Conservation (phyloP, 2,888 invertebrate genomes). For the Meliscaeva auricollis region DNA sequence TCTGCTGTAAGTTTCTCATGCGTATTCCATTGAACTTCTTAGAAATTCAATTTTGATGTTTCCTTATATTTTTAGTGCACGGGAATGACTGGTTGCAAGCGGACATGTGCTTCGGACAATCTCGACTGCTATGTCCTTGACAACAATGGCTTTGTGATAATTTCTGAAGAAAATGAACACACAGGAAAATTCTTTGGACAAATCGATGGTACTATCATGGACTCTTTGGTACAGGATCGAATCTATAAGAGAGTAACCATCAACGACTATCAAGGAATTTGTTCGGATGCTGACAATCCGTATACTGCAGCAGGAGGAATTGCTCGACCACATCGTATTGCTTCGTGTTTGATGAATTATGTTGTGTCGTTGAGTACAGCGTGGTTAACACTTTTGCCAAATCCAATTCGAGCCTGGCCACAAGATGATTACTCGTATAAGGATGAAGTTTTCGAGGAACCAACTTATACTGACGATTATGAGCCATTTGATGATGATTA, state of each 20-base stretch:
- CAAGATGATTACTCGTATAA: slow-evolving; percentile 82
- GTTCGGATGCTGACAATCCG: slow-evolving; percentile 88
- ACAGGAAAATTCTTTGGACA: slow-evolving; percentile 97
- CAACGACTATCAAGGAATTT: slow-evolving; percentile 95
- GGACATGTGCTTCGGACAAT: slow-evolving; percentile 94
- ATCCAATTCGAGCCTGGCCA: slow-evolving; percentile 82
- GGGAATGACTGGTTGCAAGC: slow-evolving; percentile 89
- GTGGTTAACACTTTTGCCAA: slow-evolving; percentile 82
- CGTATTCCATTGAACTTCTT: background rate
- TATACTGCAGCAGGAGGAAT: slow-evolving; percentile 83
- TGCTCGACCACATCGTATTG: slow-evolving; percentile 79
- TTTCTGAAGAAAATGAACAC: slow-evolving; percentile 93
- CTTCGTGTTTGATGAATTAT: slow-evolving; percentile 82
- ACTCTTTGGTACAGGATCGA: slow-evolving; percentile 94
- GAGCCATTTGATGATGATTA: slow-evolving; percentile 82
- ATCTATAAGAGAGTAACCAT: slow-evolving; percentile 95
- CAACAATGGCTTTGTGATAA: slow-evolving; percentile 96
- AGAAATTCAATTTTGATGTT: background rate
- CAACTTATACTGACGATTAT: slow-evolving; percentile 83
- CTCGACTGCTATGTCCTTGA: slow-evolving; percentile 97
- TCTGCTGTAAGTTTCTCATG: slow-evolving; percentile 88
- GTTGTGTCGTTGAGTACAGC: slow-evolving; percentile 81
- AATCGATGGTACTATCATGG: slow-evolving; percentile 97
- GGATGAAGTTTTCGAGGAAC: slow-evolving; percentile 82
- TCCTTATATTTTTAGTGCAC: slow-evolving; percentile 85